These are phyloP conservation scores for Gouania willdenowi DNA, from an alignment of 2,797 vertebrate species.

Conservation along the genomic window DNA sequence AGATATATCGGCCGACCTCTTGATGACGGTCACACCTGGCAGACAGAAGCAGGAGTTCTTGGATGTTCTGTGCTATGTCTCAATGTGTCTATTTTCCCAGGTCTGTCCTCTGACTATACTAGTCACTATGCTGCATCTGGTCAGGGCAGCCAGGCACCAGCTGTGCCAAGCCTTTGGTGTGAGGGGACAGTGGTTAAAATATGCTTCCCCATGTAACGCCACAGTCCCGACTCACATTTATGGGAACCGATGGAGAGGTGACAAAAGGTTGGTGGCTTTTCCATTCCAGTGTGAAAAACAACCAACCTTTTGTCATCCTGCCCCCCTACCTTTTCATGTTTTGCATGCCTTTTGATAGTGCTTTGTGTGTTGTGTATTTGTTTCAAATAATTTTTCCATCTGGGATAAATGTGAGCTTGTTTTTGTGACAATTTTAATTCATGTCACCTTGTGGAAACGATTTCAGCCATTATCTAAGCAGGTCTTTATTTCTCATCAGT, in stretches of 20 bases:
- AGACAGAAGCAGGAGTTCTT: slow-evolving; percentile 7
- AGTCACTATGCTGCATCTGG: slow-evolving; percentile 81
- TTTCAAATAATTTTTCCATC: neutral
- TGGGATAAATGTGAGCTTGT: neutral
- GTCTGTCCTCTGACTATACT: slow-evolving; percentile 73
- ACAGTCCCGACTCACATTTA: slow-evolving; percentile 70
- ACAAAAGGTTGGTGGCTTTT: slow-evolving; percentile 91
- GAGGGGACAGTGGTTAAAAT: slow-evolving; percentile 78
- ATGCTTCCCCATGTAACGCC: slow-evolving; percentile 65
- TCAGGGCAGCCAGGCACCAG: slow-evolving; percentile 80
- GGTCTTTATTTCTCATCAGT: slow-evolving; percentile 63
- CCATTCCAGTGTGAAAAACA: slow-evolving; percentile 72
- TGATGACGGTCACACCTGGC: neutral
- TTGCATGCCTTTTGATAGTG: slow-evolving; percentile 2
- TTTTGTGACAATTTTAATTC: slow-evolving; percentile 2
- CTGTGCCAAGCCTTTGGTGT: slow-evolving; percentile 73
- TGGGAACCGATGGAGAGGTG: slow-evolving; percentile 81
- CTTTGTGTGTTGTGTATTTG: neutral
- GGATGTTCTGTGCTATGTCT: slow-evolving; percentile 18
- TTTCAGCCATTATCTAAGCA: no score
- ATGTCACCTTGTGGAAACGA: no score
- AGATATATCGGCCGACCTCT: neutral
- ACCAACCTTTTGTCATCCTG: slow-evolving; percentile 77
- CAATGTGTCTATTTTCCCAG: slow-evolving; percentile 74
- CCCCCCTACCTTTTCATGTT: neutral